Conservation (phyloP, 2,113 vertebrate genomes). For the Sebastes fasciatus region DNA sequence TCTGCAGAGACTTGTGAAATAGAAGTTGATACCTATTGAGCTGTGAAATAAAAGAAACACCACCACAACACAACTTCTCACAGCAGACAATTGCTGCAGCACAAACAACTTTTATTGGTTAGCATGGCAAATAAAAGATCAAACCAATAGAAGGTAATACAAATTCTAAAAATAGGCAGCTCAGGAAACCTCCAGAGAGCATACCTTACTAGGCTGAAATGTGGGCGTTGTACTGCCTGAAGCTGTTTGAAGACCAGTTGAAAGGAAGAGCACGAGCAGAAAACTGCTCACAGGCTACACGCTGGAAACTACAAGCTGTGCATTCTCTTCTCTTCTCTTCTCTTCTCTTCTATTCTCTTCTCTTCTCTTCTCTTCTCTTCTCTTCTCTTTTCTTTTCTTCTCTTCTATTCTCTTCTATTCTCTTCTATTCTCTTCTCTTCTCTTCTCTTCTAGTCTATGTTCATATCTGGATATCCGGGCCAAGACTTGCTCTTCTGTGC, state of each 20-base stretch:
- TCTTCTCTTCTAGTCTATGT: conserved; percentile 5
- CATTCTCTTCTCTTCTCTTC: not conserved
- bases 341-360: not conserved
- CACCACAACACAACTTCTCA: not conserved
- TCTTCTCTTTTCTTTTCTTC: conserved; percentile 26
- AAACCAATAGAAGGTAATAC: conserved; percentile 54
- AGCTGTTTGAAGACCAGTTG: conserved; percentile 42
- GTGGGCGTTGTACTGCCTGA: conserved; percentile 24
- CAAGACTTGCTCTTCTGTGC: too few species aligned
- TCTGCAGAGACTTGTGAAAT: conserved; percentile 17
- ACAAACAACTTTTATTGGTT: conserved; percentile 52
- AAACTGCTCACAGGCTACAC: conserved; percentile 25
- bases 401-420: not conserved
- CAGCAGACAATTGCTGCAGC: not conserved
- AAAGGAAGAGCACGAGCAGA: conserved; percentile 36
- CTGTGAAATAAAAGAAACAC: conserved; percentile 21
- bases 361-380: conserved; percentile 17
- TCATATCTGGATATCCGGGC: too few species aligned
- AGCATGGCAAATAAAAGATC: conserved; percentile 28
- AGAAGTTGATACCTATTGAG: conserved; percentile 5
- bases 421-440: too few species aligned
- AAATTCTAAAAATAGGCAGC: conserved; percentile 45
- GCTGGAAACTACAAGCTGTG: not conserved
- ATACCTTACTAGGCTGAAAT: conserved; percentile 17
- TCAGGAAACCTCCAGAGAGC: conserved; percentile 24